Conservation (phyloP, 1,140 invertebrate genomes). For the Ceratitis capitata region DNA sequence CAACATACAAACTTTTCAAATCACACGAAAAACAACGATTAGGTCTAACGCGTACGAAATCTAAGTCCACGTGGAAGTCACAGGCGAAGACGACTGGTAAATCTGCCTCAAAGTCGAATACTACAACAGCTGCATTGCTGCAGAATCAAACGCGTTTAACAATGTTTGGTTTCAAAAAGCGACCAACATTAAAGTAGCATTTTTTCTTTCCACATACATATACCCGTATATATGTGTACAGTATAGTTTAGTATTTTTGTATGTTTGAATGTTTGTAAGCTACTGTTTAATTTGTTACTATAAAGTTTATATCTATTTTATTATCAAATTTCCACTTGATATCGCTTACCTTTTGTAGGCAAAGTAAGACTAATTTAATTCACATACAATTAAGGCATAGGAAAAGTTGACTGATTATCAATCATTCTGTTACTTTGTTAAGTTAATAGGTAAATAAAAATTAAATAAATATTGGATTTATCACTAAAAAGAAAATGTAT, state of each 20-base stretch:
- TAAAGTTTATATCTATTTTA: not conserved
- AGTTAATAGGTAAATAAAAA: not conserved
- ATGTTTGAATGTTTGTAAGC: not conserved
- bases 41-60: slow-evolving; percentile 46
- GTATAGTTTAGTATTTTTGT: not conserved
- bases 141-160: slow-evolving; percentile 54
- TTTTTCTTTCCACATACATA: too few species aligned
- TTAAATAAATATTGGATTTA: not conserved
- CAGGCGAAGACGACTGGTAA: slow-evolving; percentile 44
- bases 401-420: not conserved
- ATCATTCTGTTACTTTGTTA: not conserved
- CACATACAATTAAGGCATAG: not conserved
- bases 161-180: slow-evolving; percentile 62
- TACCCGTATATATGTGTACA: not conserved
- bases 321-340: not conserved
- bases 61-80: slow-evolving; percentile 46
- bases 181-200: slow-evolving; percentile 52
- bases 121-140: not conserved
- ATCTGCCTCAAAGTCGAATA: slow-evolving; percentile 40
- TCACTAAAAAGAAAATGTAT: not conserved
- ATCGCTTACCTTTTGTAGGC: not conserved
- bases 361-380: not conserved
- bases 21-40: slow-evolving; percentile 42
- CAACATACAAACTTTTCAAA: not conserved
- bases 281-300: not conserved